Base-by-base conservation (phyloP, 2,888 invertebrate genomes). In the Spialia ferax region DNA sequence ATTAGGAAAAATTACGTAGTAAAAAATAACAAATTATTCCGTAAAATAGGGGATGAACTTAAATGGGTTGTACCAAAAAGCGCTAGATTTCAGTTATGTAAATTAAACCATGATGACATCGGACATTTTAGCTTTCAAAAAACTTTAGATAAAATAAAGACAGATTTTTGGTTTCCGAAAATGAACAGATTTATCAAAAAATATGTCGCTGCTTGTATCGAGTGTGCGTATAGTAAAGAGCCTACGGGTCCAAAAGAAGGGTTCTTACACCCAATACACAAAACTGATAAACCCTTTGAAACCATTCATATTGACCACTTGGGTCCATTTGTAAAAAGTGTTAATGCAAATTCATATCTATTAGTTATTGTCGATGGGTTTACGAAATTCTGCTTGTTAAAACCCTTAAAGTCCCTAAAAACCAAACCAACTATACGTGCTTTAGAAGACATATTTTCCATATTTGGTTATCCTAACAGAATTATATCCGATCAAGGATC, bases 71-170 rank as follows among this genome's bases (percentile, higher is more conserved):
- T 79, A 20, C 77, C 77, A 13, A 73, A 74, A 50, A 42, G 22
- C 13, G 70, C 70, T n/a, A 22, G 73, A 23, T 76, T 69, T 73
- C 74, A 76, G 62, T 68, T 78, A n/a, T 68, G 74, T 2, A 45
- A 68, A 63, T 15, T 56, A 6, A 70, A 70, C 35, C 77, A 80
- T 57, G 77, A 80, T 64, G 73, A 77, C 7, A 68, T 73, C 8
- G 78, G 78, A 13, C 78, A 79, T 69, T 77, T 74, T 42, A 68
- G 63, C 13, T 32, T 69, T 10, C 59, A 69, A 13, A 61, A 61
- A 22, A 61, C 61, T 2, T 10, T 61, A 32, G 20, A 48, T 1
- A 61, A 61, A 50, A 61, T 61, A 20, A 50, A 50, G 1, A 61
- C 32, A 29, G 54, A 60, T 4, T 61, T 38, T 22, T 61, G 60